phyloP scores from a whole-genome alignment of 2,888 invertebrate species.

The Eristalinus sepulchralis region DNA sequence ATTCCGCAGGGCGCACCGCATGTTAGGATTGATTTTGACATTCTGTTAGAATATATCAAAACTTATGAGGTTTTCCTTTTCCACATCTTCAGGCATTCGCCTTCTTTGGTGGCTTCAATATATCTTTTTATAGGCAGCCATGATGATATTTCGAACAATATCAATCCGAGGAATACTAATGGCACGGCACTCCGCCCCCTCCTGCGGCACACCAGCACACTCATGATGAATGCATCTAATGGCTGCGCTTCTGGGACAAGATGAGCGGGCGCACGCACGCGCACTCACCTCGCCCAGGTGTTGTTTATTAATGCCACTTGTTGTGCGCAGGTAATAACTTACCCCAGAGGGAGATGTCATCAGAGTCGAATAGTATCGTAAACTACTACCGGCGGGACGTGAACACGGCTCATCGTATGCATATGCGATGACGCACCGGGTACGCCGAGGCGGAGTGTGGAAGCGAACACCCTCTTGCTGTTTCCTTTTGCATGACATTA shows the following conservation, averaged over 20 bases:
- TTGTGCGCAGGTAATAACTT: slow-evolving; percentile 56
- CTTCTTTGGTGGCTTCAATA: slow-evolving; percentile 65
- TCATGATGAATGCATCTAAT: slow-evolving; percentile 23
- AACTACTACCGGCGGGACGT: slow-evolving; percentile 35
- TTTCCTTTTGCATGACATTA: slow-evolving; percentile 39
- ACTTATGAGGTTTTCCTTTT: slow-evolving; percentile 54
- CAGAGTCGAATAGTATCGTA: slow-evolving; percentile 64
- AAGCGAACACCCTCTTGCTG: slow-evolving; percentile 28
- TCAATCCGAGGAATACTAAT: slow-evolving; percentile 45
- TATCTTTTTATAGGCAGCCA: slow-evolving; percentile 62
- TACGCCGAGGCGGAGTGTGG: neutral
- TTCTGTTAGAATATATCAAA: slow-evolving; percentile 54
- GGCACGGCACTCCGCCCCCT: neutral
- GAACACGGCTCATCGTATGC: slow-evolving; percentile 37
- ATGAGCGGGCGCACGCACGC: slow-evolving; percentile 1
- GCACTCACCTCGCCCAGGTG: slow-evolving; percentile 40
- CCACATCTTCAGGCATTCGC: slow-evolving; percentile 36
- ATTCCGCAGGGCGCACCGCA: slow-evolving; percentile 34
- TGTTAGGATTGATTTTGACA: slow-evolving; percentile 46
- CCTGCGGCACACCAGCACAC: neutral
- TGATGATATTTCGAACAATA: slow-evolving; percentile 53
- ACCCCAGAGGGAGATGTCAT: slow-evolving; percentile 56
- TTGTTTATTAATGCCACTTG: slow-evolving; percentile 59
- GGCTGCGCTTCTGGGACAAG: slow-evolving; percentile 8
- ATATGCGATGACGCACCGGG: slow-evolving; percentile 6